Evolutionary conservation across 2,888 invertebrate species (phyloP), one percentile per base, ranked within the genome.

Genomic region (Sesia bembeciformis): DNA sequence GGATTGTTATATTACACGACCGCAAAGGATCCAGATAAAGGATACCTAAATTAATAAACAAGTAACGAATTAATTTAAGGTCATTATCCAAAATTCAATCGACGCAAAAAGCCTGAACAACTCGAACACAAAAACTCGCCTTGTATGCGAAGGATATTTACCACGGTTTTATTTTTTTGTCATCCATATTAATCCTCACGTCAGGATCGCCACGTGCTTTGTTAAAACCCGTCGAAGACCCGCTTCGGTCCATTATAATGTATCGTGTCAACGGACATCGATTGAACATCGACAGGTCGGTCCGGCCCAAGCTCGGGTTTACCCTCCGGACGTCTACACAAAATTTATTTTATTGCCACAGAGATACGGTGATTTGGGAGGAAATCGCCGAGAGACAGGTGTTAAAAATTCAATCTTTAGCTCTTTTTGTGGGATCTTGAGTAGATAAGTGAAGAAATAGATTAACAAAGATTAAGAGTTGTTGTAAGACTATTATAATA

Each of bases 221-320:
- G 85, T 87, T 84, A 78, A 82, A 84, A 81, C 82, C 81, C 78
- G 84, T 84, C 82, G 86, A 83, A 81, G 76, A 67, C 75, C 70
- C 72, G 77, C 75, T 77, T 65, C 76, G 77, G 78, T 74, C 87
- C 87, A 84, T 87, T 87, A 84, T 88, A 88, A 87, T 84, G 85
- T 84, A 81, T 85, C 84, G 86, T 87, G 89, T 88, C 88, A 88
- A 83, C 85, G 86, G 78, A 85, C 87, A 87, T 81, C 84, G 85
- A 85, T 82, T 81, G 87, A 85, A 83, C 86, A 86, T 84, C 84
- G 88, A 84, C 84, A 81, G 78, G 75, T 77, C 69, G 70, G 72
- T 64, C 70, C 68, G 65, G 69, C 67, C 69, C 70, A 66, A 66
- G 72, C 72, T 71, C 74, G 75, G 70, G 75, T 72, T 83, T 80